Base-by-base conservation (phyloP, 2,113 vertebrate species). In the Gobius niger region DNA sequence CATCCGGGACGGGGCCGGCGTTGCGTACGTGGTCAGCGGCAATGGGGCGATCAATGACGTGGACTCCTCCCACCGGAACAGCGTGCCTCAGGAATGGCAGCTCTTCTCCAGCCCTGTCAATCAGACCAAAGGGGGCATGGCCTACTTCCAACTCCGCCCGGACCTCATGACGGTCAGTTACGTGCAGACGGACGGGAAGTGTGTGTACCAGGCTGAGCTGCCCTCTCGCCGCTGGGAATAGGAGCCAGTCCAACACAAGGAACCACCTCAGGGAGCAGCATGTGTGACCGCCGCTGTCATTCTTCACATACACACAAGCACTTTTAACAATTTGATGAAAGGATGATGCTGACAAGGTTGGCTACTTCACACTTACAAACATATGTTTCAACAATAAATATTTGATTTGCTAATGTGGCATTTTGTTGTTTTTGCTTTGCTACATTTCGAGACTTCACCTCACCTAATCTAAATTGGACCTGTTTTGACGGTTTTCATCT, bases 31-130 rank as follows among this genome's bases (percentile, higher is more conserved):
- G 0, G 74, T 92, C 44, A 92, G 91, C 5, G 91, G 91, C 12
- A 87, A 84, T 15, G 91, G 91, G n/a, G 12, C 51, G 1, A 60
- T 76, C 19, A 69, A 70, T 3, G 88, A 91, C 52, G n/a, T 14
- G 0, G 74, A 51, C 66, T 67, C 67, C 6, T 5, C 11, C 3
- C 85, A 92, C 76, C 70, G 10, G n/a, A 60, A 51, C 9, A 82
- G 68, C 12, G 77, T 92, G 3, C 88, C 89, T 0, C 15, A 7
- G 0, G 78, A 83, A 16, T 92, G 91, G 91, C 87, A 90, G 53
- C 77, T 80, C n/a, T 92, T 87, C 78, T 92, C 90, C 70, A 92
- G 83, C 41, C 77, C 88, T 3, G 80, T 87, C 66, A 91, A 90
- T 40, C 68, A 78, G 13, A 90, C 91, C 0, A 61, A 44, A 0